Evolutionary conservation across 2,113 vertebrate genomes (phyloP).

Genomic region (Benitochromis conjunctus): DNA sequence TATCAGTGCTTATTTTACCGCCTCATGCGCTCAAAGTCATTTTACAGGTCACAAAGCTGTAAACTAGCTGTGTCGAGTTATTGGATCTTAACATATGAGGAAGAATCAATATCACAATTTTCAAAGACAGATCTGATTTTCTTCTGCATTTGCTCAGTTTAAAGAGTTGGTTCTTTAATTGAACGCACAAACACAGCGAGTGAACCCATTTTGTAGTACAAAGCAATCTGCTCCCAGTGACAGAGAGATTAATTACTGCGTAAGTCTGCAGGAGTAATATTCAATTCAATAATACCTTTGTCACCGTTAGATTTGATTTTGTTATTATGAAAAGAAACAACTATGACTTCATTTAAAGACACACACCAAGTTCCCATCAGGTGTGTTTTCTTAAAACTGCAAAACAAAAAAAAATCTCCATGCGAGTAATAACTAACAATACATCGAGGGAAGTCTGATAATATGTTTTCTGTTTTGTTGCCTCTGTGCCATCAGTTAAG

Average conservation of each 20-base stretch:
- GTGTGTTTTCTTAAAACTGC: not conserved
- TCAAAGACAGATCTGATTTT: not conserved
- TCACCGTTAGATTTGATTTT: not conserved
- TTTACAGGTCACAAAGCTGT: not conserved
- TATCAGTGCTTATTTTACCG: not conserved
- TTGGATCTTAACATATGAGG: not conserved
- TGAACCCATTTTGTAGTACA: not conserved
- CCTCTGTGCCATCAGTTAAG: not conserved
- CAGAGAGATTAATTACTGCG: not conserved
- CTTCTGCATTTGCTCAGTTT: not conserved
- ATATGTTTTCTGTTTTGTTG: not conserved
- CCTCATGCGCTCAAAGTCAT: not conserved
- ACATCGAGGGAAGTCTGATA: not conserved
- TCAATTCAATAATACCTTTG: not conserved
- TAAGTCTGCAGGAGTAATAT: not conserved
- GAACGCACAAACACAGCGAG: not conserved
- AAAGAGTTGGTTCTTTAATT: not conserved
- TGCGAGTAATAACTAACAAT: not conserved
- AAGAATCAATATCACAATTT: not conserved
- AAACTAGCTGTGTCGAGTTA: not conserved
- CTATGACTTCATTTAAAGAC: not conserved
- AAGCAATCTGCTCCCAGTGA: not conserved
- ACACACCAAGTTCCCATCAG: not conserved
- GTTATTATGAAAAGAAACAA: not conserved
- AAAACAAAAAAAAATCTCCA: not conserved